Evolutionary conservation across 1,140 invertebrate genomes (phyloP).

Genomic region (Drosophila bocqueti): DNA sequence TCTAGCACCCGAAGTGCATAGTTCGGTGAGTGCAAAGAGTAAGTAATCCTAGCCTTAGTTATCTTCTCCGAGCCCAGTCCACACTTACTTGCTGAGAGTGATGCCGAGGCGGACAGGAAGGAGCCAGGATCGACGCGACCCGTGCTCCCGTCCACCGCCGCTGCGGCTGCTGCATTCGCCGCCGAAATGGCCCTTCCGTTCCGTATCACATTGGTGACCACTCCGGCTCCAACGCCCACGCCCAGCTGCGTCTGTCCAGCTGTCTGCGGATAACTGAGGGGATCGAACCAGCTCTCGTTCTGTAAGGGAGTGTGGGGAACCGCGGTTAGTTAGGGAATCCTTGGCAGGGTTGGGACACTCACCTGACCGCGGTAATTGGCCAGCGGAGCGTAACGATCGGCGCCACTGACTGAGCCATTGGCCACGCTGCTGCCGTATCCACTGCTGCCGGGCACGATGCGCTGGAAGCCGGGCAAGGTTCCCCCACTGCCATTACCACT

Average conservation of each 20-base stretch:
- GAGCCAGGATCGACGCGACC: constrained; percentile 52
- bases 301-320: constrained; percentile 22
- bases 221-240: constrained; percentile 46
- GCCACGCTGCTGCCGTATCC: constrained; percentile 57
- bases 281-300: constrained; percentile 80
- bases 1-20: constrained; percentile 1
- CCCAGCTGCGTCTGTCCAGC: constrained; percentile 56
- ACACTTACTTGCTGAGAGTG: constrained; percentile 86
- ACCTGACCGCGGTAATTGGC: constrained; percentile 79
- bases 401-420: constrained; percentile 61
- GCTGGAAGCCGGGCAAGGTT: constrained; percentile 75
- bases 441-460: constrained; percentile 53
- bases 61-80: neutral
- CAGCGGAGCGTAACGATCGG: constrained; percentile 77
- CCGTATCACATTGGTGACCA: constrained; percentile 77
- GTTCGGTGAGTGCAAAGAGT: neutral
- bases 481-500: constrained; percentile 41
- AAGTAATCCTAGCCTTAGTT: constrained; percentile 7
- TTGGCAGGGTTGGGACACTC: constrained; percentile 32
- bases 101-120: constrained; percentile 85
- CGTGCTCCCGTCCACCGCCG: constrained; percentile 44
- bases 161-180: constrained; percentile 59
- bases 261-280: constrained; percentile 62
- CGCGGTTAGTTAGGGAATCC: constrained; percentile 4
- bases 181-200: constrained; percentile 66